A percentile compares a stretch with the other conserved stretches of the same genome.
phyloP scores from a whole-genome alignment of 2,113 vertebrate species.

The Gulo gulo region DNA sequence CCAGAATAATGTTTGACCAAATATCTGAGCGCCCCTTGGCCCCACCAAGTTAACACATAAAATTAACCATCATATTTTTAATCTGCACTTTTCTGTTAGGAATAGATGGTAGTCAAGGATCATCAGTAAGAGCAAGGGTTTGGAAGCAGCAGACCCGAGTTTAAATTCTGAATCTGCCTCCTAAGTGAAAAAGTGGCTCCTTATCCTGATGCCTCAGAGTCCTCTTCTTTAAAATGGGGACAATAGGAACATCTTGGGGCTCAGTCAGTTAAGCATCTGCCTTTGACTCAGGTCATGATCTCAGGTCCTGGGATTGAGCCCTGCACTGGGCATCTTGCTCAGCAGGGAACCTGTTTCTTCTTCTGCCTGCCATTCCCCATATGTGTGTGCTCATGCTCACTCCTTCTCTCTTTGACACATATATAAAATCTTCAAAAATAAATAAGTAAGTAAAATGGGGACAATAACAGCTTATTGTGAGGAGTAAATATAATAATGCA shows the following conservation, averaged over 20 bases:
- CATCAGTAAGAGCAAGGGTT: not conserved
- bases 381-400: too few relatives aligned
- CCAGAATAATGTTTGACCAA: not conserved
- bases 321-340: too few relatives aligned
- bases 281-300: too few relatives aligned
- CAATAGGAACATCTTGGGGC: not conserved
- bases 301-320: too few relatives aligned
- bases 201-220: not conserved
- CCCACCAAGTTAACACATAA: not conserved
- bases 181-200: not conserved
- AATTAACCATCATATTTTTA: not conserved
- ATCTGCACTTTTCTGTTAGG: not conserved
- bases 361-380: too few relatives aligned
- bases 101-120: not conserved
- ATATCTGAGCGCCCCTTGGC: not conserved
- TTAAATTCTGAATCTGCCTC: not conserved
- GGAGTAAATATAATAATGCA: not conserved
- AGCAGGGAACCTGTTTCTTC: too few relatives aligned
- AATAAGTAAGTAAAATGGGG: not conserved
- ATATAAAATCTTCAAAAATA: too few relatives aligned
- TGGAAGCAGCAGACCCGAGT: not conserved
- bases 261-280: too few relatives aligned
- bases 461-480: not conserved
- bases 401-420: too few relatives aligned
- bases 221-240: not conserved